phyloP scores from a whole-genome alignment of 2,113 vertebrate genomes.

The Naja naja region DNA sequence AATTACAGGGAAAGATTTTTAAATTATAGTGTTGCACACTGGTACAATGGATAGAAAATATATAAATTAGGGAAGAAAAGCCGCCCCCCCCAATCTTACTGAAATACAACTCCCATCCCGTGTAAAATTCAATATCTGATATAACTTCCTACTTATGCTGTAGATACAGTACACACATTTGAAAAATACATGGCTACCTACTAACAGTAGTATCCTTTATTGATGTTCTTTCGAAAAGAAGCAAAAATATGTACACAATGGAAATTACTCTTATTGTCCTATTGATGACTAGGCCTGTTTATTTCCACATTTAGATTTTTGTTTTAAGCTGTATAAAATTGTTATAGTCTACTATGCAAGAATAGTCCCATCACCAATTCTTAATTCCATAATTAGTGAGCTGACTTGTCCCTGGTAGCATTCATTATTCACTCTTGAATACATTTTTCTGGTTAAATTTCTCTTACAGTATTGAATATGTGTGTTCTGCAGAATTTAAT shows the following conservation, averaged over 20 bases:
- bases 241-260: background rate
- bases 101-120: background rate
- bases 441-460: too few species aligned
- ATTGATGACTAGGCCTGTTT: background rate
- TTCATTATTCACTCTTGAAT: too few species aligned
- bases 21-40: background rate
- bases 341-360: background rate
- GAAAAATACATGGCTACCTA: background rate
- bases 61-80: background rate
- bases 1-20: background rate
- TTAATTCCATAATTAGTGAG: background rate
- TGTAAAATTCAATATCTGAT: background rate
- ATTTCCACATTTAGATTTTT: background rate
- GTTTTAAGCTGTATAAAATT: background rate
- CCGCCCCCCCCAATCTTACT: background rate
- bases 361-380: background rate
- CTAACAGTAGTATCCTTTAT: background rate
- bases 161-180: background rate
- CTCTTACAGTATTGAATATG: too few species aligned
- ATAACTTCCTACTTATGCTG: background rate
- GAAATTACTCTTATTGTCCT: background rate
- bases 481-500: too few species aligned
- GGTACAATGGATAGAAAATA: background rate
- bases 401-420: too few species aligned
- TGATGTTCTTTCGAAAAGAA: background rate